A percentile compares a stretch with the other conserved stretches of the same genome.
Conservation (phyloP, 2,888 invertebrate species). For the Laspeyria flexula region DNA sequence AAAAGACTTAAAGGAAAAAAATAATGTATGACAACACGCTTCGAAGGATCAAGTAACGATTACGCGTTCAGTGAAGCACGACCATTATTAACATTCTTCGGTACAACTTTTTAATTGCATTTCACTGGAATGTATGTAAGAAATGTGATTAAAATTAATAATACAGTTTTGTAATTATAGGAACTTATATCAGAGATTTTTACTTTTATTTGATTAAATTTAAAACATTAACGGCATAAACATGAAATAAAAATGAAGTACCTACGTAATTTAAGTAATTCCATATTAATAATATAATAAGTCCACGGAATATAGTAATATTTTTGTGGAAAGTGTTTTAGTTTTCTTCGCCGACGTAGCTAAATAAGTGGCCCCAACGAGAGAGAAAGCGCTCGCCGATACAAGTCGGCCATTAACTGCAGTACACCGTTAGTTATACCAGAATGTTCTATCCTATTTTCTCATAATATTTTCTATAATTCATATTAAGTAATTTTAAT, state of each 20-base stretch:
- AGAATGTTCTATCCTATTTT: constrained; percentile 33
- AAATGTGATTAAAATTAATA: neutral
- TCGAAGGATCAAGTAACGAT: constrained; percentile 13
- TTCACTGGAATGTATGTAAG: neutral
- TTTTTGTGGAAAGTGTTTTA: constrained; percentile 58
- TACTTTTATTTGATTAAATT: no score
- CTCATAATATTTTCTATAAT: constrained; percentile 12
- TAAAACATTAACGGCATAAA: no score
- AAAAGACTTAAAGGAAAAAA: constrained; percentile 14
- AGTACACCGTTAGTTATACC: constrained; percentile 47
- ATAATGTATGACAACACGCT: constrained; percentile 12
- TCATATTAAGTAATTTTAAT: constrained; percentile 19
- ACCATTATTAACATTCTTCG: constrained; percentile 18
- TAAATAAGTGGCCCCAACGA: constrained; percentile 30
- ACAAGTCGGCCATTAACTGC: constrained; percentile 77
- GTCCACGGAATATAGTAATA: constrained; percentile 10
- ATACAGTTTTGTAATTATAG: no score
- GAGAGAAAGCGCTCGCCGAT: constrained; percentile 73
- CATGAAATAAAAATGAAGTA: no score
- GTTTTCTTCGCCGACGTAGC: constrained; percentile 31
- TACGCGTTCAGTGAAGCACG: constrained; percentile 8
- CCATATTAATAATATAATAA: constrained; percentile 3
- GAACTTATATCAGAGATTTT: no score
- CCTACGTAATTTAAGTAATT: constrained; percentile 4
- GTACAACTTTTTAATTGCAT: constrained; percentile 3